These are phyloP conservation scores for Girardinus metallicus DNA, from an alignment of 2,797 vertebrate species.

Conservation along the genomic window DNA sequence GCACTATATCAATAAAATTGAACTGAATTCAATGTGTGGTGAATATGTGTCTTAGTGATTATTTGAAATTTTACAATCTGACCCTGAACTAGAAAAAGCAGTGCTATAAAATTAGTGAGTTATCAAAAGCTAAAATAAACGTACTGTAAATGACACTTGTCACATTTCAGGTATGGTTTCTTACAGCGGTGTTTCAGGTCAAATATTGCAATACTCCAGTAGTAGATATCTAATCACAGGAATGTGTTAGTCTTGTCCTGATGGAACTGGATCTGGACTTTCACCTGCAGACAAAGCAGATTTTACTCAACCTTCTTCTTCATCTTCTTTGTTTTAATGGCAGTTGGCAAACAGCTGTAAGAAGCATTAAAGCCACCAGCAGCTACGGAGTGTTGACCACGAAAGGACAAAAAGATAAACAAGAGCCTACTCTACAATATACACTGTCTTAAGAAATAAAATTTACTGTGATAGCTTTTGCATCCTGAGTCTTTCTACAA, in stretches of 20 bases:
- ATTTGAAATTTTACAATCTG: neutral
- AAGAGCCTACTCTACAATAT: too few species aligned
- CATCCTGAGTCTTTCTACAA: too few species aligned
- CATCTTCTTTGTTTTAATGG: too few species aligned
- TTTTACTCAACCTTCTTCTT: neutral
- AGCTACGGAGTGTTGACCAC: too few species aligned
- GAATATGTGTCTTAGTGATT: neutral
- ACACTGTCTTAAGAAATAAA: too few species aligned
- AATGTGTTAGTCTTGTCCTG: constrained; percentile 14
- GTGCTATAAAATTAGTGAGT: neutral
- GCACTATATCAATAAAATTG: too few species aligned
- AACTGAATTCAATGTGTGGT: neutral
- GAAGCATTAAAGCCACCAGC: too few species aligned
- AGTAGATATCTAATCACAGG: neutral
- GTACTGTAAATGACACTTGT: neutral
- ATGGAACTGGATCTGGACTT: constrained; percentile 24
- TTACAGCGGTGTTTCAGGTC: neutral
- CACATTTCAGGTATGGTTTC: neutral
- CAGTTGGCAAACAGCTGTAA: too few species aligned
- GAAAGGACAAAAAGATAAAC: too few species aligned
- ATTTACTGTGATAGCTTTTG: too few species aligned
- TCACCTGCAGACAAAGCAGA: constrained; percentile 11
- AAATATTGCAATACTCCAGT: neutral
- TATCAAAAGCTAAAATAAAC: neutral
- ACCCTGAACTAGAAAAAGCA: neutral